These are phyloP conservation scores for Hexactinellida sp. DNA, from an alignment of 37 sponge, comb jelly and placozoan species.

Conservation along the genomic window DNA sequence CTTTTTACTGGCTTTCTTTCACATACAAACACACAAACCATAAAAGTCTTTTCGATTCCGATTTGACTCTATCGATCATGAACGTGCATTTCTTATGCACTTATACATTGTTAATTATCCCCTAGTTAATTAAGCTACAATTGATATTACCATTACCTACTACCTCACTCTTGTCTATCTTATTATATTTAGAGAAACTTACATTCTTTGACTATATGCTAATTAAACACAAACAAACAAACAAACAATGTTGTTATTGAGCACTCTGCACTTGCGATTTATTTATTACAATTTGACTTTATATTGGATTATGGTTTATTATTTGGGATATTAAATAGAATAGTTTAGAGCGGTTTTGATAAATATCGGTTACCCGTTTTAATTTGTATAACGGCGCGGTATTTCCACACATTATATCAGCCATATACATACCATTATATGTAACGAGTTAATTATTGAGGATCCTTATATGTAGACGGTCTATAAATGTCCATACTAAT, in stretches of 20 bases:
- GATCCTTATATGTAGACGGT: too few species aligned
- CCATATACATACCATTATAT: too few species aligned
- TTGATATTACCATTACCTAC: not conserved
- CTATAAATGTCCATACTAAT: too few species aligned
- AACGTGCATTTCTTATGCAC: constrained; percentile 1
- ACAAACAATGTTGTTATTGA: not conserved
- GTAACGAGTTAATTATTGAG: too few species aligned
- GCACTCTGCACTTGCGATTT: too few species aligned
- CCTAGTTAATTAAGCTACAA: constrained; percentile 7
- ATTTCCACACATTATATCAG: too few species aligned
- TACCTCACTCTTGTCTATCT: not conserved
- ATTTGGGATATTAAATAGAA: too few species aligned
- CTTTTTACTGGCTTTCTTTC: constrained; percentile 5
- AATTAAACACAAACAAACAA: not conserved
- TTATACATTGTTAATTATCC: not conserved
- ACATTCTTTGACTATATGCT: constrained; percentile 9
- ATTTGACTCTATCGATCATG: constrained; percentile 4
- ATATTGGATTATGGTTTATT: too few species aligned
- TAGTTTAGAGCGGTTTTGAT: too few species aligned
- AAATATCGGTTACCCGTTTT: too few species aligned
- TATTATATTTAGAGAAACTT: constrained; percentile 10
- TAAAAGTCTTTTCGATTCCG: not conserved
- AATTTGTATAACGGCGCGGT: too few species aligned
- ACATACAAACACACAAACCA: not conserved
- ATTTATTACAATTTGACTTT: too few species aligned